These are phyloP conservation scores for Coelogynopora nodosa DNA, from an alignment of 2,888 invertebrate genomes.

Conservation along the genomic window DNA sequence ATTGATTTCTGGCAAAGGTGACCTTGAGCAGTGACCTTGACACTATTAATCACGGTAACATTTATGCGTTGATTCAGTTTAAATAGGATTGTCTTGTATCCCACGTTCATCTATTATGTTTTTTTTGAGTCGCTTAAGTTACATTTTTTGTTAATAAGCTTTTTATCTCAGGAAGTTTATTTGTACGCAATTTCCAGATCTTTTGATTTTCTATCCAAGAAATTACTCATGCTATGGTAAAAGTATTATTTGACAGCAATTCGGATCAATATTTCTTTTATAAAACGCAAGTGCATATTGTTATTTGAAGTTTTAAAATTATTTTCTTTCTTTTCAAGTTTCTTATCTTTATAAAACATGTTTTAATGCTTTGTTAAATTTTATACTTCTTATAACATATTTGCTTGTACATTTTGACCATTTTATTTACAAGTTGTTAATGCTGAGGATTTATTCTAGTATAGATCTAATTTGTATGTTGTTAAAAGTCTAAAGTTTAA, in stretches of 20 bases:
- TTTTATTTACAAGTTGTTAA: background rate
- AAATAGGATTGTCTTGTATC: background rate
- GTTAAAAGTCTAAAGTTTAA: too few relatives aligned
- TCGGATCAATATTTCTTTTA: too few relatives aligned
- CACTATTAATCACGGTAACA: background rate
- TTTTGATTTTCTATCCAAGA: too few relatives aligned
- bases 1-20: background rate
- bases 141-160: background rate
- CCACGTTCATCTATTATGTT: background rate
- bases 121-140: slow-evolving; percentile 17
- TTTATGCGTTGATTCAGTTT: slow-evolving; percentile 12
- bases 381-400: background rate
- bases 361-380: background rate
- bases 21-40: background rate
- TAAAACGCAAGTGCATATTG: too few relatives aligned
- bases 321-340: background rate
- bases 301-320: background rate
- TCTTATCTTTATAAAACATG: background rate
- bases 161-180: slow-evolving; percentile 28
- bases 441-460: background rate
- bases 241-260: too few relatives aligned
- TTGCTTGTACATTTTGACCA: background rate
- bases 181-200: slow-evolving; percentile 2
- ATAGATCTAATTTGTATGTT: background rate
- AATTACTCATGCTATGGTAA: too few relatives aligned